A percentile compares a stretch with the other conserved stretches of the same genome.
Conservation (phyloP, 2,797 vertebrate genomes). For the Botia almorhae region DNA sequence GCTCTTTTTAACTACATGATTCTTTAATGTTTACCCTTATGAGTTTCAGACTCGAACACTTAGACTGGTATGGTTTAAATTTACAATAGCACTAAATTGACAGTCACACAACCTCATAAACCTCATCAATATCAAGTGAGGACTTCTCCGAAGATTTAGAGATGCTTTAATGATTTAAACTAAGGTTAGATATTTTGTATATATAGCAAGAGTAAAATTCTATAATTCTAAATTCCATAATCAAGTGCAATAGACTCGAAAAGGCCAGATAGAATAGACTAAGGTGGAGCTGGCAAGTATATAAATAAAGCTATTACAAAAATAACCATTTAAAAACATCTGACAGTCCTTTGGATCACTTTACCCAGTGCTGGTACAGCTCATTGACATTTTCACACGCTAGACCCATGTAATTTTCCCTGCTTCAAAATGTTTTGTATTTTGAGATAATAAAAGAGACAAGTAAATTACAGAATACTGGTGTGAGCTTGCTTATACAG, state of each 20-base stretch:
- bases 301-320: conserved; percentile 13
- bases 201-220: neutral
- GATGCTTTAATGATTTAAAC: conserved; percentile 6
- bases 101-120: neutral
- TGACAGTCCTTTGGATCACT: conserved; percentile 27
- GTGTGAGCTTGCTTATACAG: conserved; percentile 20
- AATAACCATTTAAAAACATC: conserved; percentile 12
- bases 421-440: conserved; percentile 92
- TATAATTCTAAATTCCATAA: neutral
- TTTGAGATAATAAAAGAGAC: conserved; percentile 87
- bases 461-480: conserved; percentile 27
- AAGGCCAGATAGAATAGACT: neutral
- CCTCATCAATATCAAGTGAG: neutral
- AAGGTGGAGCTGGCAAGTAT: conserved; percentile 1
- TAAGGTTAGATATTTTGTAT: conserved; percentile 9
- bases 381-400: conserved; percentile 73
- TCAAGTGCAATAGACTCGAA: neutral
- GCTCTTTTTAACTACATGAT: no score
- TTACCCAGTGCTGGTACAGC: conserved; percentile 33
- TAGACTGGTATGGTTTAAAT: neutral
- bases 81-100: neutral
- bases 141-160: neutral
- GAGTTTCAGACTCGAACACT: conserved; percentile 14
- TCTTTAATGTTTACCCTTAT: conserved; percentile 16
- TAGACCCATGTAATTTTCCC: conserved; percentile 83